Conservation (phyloP, 2,113 vertebrate species). For the Ophiodon elongatus region DNA sequence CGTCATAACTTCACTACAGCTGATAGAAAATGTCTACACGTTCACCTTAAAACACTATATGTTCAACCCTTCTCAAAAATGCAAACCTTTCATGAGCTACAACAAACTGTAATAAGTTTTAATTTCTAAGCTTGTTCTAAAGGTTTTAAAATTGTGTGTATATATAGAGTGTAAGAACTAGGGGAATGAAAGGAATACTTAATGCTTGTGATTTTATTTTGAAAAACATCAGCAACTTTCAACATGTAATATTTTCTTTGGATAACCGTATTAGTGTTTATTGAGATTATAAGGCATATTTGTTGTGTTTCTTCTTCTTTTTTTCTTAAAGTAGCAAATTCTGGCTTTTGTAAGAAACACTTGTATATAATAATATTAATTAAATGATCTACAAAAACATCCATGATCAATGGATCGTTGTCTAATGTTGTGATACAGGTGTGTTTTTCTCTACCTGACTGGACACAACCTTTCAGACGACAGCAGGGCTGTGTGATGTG, state of each 20-base stretch:
- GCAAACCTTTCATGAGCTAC: not conserved
- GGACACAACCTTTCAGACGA: constrained; percentile 1
- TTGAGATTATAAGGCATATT: not conserved
- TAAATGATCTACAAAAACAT: not conserved
- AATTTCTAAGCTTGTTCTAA: not conserved
- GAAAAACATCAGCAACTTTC: not conserved
- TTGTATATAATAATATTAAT: not conserved
- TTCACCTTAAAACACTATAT: not conserved
- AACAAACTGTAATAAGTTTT: not conserved
- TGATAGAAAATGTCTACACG: not conserved
- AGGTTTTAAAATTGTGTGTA: no score
- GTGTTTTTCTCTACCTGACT: constrained; percentile 4
- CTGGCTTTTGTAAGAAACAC: not conserved
- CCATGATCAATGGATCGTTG: not conserved
- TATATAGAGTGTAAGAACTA: not conserved
- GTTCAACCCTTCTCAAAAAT: not conserved
- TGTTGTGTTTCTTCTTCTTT: not conserved
- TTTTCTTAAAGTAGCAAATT: not conserved
- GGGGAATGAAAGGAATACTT: not conserved
- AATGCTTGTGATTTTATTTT: not conserved
- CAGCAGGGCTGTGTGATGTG: not conserved
- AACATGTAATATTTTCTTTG: not conserved
- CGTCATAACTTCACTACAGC: not conserved
- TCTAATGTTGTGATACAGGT: not conserved
- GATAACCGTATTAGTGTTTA: not conserved